These are phyloP conservation scores for Tyria jacobaeae DNA, from an alignment of 2,888 invertebrate species.

Conservation along the genomic window DNA sequence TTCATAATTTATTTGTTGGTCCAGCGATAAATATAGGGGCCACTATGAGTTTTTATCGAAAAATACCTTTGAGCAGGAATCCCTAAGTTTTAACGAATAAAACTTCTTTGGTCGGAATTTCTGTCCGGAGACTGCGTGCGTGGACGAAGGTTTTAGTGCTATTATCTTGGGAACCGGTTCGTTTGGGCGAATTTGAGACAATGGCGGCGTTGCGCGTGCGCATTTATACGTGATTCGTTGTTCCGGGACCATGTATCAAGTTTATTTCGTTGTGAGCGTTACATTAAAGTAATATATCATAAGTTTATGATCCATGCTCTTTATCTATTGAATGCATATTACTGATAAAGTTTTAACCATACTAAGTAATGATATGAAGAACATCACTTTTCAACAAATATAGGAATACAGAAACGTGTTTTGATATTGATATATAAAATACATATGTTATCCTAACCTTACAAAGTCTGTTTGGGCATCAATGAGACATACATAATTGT, in stretches of 20 bases:
- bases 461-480: too few species aligned
- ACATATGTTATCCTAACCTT: too few species aligned
- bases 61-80: slow-evolving; percentile 46
- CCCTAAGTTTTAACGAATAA: slow-evolving; percentile 48
- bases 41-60: slow-evolving; percentile 49
- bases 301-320: slow-evolving; percentile 25
- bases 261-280: slow-evolving; percentile 39
- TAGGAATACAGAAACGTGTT: too few species aligned
- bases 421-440: too few species aligned
- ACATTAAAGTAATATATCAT: slow-evolving; percentile 45
- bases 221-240: slow-evolving; percentile 54
- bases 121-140: slow-evolving; percentile 43
- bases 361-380: background rate
- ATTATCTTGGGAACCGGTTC: slow-evolving; percentile 80
- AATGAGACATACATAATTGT: background rate
- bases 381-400: too few species aligned
- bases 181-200: slow-evolving; percentile 80
- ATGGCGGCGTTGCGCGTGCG: slow-evolving; percentile 62
- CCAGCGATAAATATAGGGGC: slow-evolving; percentile 43
- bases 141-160: slow-evolving; percentile 63
- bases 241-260: slow-evolving; percentile 62
- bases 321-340: slow-evolving; percentile 6
- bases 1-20: slow-evolving; percentile 45
- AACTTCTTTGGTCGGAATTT: slow-evolving; percentile 50
- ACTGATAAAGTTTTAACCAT: background rate